phyloP scores from a whole-genome alignment of 2,888 invertebrate species.

The Linnaemya vulpina region DNA sequence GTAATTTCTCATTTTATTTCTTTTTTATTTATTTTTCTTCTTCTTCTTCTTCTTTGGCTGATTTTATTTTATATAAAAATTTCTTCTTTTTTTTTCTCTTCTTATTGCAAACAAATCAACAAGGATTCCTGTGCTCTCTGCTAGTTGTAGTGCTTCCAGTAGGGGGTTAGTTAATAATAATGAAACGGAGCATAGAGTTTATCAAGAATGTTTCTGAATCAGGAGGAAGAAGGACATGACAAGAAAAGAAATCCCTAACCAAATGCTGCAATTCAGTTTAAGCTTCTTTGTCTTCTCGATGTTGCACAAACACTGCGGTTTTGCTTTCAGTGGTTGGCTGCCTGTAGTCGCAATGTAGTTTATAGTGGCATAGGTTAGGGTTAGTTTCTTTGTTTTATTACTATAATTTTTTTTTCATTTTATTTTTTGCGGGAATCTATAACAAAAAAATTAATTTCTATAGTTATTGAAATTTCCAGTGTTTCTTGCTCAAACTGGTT shows the following conservation, averaged over 20 bases:
- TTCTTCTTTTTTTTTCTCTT: not conserved
- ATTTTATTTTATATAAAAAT: conserved; percentile 18
- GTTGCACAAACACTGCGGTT: conserved; percentile 65
- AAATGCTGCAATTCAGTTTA: conserved; percentile 59
- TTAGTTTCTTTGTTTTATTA: not conserved
- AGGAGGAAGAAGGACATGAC: conserved; percentile 20
- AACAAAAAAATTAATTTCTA: too few relatives aligned
- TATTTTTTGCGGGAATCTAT: not conserved
- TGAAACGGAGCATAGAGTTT: conserved; percentile 12
- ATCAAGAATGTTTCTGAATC: conserved; percentile 23
- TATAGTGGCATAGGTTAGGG: conserved; percentile 72
- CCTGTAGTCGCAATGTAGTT: conserved; percentile 59
- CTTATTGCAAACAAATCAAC: conserved; percentile 35
- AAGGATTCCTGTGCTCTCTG: conserved; percentile 43
- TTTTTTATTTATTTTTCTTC: not conserved
- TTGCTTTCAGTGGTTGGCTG: conserved; percentile 20
- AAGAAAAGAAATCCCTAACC: conserved; percentile 47
- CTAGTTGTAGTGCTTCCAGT: conserved; percentile 7
- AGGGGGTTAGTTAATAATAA: conserved; percentile 42
- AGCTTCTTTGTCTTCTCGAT: conserved; percentile 59
- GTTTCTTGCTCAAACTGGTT: conserved; percentile 4
- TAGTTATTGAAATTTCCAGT: conserved; percentile 13
- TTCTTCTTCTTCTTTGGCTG: conserved; percentile 3
- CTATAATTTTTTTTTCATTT: not conserved
- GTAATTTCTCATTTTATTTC: conserved; percentile 48